A percentile compares a stretch with the other conserved stretches of the same genome.
Evolutionary conservation across 2,113 vertebrate species (phyloP).

Genomic region (Gymnocephalus cernua): DNA sequence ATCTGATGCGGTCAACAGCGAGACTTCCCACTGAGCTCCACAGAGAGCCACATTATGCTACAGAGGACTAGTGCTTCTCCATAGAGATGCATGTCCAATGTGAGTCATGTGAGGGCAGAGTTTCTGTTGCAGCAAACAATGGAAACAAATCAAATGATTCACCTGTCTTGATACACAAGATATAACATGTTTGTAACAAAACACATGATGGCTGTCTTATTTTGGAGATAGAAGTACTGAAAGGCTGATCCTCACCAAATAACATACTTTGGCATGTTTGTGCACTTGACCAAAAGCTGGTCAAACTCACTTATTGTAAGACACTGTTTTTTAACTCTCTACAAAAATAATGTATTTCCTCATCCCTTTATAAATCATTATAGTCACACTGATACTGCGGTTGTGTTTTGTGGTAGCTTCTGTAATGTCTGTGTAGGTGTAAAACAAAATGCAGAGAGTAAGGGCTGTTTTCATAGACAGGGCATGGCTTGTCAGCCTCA

Average conservation of each 20-base stretch:
- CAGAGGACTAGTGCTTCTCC: neutral
- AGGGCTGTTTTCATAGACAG: slow-evolving; percentile 64
- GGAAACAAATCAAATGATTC: neutral
- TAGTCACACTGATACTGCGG: neutral
- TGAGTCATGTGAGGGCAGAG: slow-evolving; percentile 13
- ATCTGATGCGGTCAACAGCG: neutral
- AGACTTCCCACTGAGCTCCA: neutral
- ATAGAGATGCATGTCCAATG: neutral
- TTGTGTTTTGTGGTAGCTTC: slow-evolving; percentile 13
- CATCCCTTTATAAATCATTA: neutral
- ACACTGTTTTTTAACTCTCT: neutral
- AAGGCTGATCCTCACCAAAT: neutral
- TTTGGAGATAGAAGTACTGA: neutral
- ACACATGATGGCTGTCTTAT: neutral
- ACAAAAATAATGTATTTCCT: slow-evolving; percentile 16
- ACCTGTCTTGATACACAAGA: neutral
- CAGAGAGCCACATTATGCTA: slow-evolving; percentile 1
- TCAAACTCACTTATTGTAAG: neutral
- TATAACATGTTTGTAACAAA: neutral
- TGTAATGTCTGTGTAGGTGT: slow-evolving; percentile 38
- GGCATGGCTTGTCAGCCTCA: slow-evolving; percentile 54
- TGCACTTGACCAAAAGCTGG: neutral
- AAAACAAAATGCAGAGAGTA: slow-evolving; percentile 21
- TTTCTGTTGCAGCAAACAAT: neutral
- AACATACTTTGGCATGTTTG: neutral